Evolutionary conservation across 2,888 invertebrate species (phyloP).

Genomic region (Lydus trimaculatus): DNA sequence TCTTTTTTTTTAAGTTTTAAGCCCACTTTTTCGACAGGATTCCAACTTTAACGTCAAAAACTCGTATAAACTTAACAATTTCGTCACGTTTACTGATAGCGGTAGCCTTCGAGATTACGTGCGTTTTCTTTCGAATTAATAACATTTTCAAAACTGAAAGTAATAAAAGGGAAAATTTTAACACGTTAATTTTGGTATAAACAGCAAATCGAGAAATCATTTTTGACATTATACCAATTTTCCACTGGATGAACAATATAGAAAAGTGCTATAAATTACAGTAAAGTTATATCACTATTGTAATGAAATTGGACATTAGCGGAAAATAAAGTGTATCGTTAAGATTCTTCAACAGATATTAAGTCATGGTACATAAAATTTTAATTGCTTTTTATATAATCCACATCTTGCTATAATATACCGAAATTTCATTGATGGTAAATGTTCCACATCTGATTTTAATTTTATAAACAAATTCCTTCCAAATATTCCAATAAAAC

Average conservation of each 20-base stretch:
- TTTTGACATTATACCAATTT: neutral
- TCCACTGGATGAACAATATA: neutral
- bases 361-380: slow-evolving; percentile 36
- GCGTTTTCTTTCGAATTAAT: slow-evolving; percentile 7
- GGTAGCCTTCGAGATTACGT: too few species aligned
- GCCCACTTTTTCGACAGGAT: too few species aligned
- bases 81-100: too few species aligned
- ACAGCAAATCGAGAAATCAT: neutral
- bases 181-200: neutral
- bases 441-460: too few species aligned
- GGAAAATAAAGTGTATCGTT: slow-evolving; percentile 30
- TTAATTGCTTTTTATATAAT: slow-evolving; percentile 35
- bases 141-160: slow-evolving; percentile 5
- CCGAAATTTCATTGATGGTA: neutral
- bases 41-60: too few species aligned
- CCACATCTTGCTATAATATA: slow-evolving; percentile 22
- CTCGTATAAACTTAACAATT: too few species aligned
- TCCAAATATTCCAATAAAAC: neutral
- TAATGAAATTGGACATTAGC: slow-evolving; percentile 29
- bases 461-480: too few species aligned
- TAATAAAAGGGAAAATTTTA: slow-evolving; percentile 13
- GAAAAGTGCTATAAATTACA: neutral
- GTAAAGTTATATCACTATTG: neutral
- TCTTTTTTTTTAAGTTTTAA: too few species aligned
- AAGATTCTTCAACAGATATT: slow-evolving; percentile 33